A percentile compares a stretch with the other conserved stretches of the same genome.
Conservation (phyloP, 2,888 invertebrate species). For the Stenurella melanura region DNA sequence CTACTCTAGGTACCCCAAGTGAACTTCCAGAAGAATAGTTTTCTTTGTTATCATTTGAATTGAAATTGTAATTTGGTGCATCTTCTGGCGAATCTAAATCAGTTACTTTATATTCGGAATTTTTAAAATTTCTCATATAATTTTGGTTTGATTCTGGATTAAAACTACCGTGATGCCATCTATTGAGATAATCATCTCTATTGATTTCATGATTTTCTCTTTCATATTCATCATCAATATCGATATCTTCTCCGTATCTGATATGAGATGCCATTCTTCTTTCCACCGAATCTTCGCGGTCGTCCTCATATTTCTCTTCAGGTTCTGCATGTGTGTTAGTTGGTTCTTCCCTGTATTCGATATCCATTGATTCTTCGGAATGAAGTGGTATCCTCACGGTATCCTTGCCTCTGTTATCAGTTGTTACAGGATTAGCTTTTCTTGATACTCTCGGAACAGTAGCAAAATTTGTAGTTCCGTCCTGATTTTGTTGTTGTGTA, state of each 20-base stretch:
- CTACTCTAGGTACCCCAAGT: slow-evolving; percentile 73
- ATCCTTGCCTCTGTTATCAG: slow-evolving; percentile 57
- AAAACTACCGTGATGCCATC: slow-evolving; percentile 72
- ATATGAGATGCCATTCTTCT: slow-evolving; percentile 63
- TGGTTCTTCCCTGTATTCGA: slow-evolving; percentile 42
- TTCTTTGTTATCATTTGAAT: slow-evolving; percentile 69
- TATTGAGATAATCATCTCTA: slow-evolving; percentile 66
- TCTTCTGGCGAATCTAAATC: slow-evolving; percentile 65
- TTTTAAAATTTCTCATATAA: slow-evolving; percentile 42
- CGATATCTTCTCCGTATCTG: slow-evolving; percentile 71
- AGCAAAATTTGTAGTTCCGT: slow-evolving; percentile 75
- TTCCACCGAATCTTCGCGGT: slow-evolving; percentile 56
- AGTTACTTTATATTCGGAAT: slow-evolving; percentile 58
- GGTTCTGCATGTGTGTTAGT: slow-evolving; percentile 55
- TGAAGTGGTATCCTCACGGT: slow-evolving; percentile 69
- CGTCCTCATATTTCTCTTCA: slow-evolving; percentile 39
- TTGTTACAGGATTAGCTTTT: slow-evolving; percentile 45
- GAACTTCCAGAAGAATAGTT: slow-evolving; percentile 79
- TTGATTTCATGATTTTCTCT: slow-evolving; percentile 77
- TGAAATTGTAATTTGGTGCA: slow-evolving; percentile 43
- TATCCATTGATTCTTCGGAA: slow-evolving; percentile 68
- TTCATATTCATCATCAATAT: slow-evolving; percentile 74
- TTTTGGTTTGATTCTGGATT: slow-evolving; percentile 56
- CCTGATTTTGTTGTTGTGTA: slow-evolving; percentile 22
- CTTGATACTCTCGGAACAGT: slow-evolving; percentile 76